Evolutionary conservation across 2,113 vertebrate genomes (phyloP), one percentile per base, ranked within the genome.

Genomic region (Gymnorhina tibicen): DNA sequence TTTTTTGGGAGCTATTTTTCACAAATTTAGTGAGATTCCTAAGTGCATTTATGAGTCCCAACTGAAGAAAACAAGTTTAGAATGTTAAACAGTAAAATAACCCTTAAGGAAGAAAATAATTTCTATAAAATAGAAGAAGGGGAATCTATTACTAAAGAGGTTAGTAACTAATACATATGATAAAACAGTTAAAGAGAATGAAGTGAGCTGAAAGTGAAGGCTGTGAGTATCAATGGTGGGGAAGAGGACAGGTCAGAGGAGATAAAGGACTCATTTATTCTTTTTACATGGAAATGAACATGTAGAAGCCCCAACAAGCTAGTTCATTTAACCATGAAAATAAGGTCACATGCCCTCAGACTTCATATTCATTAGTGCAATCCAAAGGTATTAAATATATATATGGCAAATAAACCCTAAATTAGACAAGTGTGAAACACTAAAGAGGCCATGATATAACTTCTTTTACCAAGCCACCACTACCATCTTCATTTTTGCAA

Each of bases 391-490:
- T 49, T 47, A 66, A 42, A 32, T 44, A 56, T 13, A 42, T 15
- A 33, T 28, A 8, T 37, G 62, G 3, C 4, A 83, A 70, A 62
- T 46, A 69, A 85, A 33, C 3, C 11, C 6, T 66, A 47, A 70
- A 56, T 62, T 52, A 75, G 21, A 8, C 5, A 77, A 27, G 7
- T 46, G 21, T 13, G 21, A 5, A 77, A 72, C 3, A 44, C 3
- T 63, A 17, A 16, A 58, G 7, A 18, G 30, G 2, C 0, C 7
- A 67, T 19, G 7, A 21, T 28, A 3, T 6, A 82, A 44, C 2
- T 8, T 49, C 17, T 77, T 73, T 88, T 69, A 47, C 5, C 19
- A 33, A 88, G 19, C 8, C 23, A 69, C 11, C 0, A 3, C 35
- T 52, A 15, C 2, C 2, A 60, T 50, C 23, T 33, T 50, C 0